Evolutionary conservation across 2,888 invertebrate species (phyloP).

Genomic region (Amiota minor): DNA sequence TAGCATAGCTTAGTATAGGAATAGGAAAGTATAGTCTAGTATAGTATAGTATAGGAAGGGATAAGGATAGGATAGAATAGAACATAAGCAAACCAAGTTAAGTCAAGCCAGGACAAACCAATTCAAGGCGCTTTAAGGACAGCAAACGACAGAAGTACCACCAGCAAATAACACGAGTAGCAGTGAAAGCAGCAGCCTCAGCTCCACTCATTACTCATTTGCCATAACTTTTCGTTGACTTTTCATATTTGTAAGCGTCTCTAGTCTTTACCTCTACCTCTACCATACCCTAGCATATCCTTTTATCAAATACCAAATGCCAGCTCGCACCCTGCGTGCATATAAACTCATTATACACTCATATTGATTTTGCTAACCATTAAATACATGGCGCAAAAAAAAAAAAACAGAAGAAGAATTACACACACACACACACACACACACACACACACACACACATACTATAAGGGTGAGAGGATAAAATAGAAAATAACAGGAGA

Average conservation of each 20-base stretch:
- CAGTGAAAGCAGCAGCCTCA: conserved; percentile 30
- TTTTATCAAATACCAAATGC: too few species aligned
- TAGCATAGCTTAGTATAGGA: too few species aligned
- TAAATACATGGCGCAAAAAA: conserved; percentile 39
- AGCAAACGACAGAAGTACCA: background rate
- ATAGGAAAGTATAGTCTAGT: too few species aligned
- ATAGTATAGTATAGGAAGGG: too few species aligned
- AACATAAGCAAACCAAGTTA: too few species aligned
- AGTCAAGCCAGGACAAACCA: too few species aligned
- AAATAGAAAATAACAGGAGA: background rate
- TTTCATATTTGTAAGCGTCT: conserved; percentile 54
- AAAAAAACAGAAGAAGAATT: conserved; percentile 5
- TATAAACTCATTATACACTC: conserved; percentile 45
- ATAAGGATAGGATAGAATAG: too few species aligned
- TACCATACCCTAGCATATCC: too few species aligned
- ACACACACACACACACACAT: too few species aligned
- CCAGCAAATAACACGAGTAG: background rate
- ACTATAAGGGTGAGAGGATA: background rate
- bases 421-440: too few species aligned
- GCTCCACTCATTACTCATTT: conserved; percentile 63
- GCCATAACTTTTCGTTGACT: conserved; percentile 61
- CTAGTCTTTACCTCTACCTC: too few species aligned
- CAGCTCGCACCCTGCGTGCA: conserved; percentile 17
- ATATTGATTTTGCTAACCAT: conserved; percentile 61
- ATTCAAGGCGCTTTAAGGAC: background rate